Conservation (phyloP, 2,888 invertebrate species). For the Chirona hameri region DNA sequence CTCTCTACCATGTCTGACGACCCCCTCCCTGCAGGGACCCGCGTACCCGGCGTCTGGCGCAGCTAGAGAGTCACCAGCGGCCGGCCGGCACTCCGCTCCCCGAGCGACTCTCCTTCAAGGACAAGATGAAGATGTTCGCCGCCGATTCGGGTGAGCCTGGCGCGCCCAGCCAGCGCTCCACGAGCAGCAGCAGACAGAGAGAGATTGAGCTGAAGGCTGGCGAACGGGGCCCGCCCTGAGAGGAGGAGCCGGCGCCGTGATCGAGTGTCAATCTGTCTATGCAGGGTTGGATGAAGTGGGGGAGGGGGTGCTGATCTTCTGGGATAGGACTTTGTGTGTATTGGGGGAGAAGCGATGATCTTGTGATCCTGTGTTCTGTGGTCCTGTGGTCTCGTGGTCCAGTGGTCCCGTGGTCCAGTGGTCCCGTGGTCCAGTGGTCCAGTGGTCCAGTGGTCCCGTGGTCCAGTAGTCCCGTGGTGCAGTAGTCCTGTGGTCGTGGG, state of each 20-base stretch:
- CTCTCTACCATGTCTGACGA: too few species aligned
- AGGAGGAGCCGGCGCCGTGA: neutral
- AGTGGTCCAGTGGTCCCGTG: too few species aligned
- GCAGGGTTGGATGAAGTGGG: too few species aligned
- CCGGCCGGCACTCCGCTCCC: conserved; percentile 61
- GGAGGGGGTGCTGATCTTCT: too few species aligned
- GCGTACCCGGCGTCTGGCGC: conserved; percentile 75
- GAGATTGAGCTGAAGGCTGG: neutral
- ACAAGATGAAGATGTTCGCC: conserved; percentile 99
- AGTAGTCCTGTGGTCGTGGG: too few species aligned
- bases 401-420: too few species aligned
- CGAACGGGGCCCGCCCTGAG: neutral
- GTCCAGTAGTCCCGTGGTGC: too few species aligned
- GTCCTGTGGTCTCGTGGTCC: too few species aligned
- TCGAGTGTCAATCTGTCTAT: neutral
- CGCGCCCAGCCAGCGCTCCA: neutral
- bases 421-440: too few species aligned
- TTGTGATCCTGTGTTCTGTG: too few species aligned
- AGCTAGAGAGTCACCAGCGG: conserved; percentile 61
- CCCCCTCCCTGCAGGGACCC: conserved; percentile 67
- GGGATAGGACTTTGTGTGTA: too few species aligned
- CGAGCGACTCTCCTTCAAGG: conserved; percentile 92
- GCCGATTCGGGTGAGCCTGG: conserved; percentile 88
- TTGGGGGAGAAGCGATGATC: too few species aligned
- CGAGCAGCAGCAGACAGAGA: neutral